Evolutionary conservation across 2,888 invertebrate species (phyloP), one percentile per base, ranked within the genome.

Genomic region (Orchestes rusci): DNA sequence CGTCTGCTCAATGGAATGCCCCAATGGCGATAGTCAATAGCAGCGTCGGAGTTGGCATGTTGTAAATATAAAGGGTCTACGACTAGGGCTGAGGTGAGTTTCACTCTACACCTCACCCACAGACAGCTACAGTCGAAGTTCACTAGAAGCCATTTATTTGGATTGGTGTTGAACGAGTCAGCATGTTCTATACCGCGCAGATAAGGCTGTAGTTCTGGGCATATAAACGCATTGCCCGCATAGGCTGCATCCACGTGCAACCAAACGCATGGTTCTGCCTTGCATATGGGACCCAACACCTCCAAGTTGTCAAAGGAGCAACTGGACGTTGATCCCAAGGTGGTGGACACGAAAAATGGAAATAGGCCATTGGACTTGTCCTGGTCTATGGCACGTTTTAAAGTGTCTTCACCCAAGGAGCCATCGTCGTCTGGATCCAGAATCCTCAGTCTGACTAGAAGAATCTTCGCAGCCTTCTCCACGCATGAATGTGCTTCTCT

Each of bases 231-330:
- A 57, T 81, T 86, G 2, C 92, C 92, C 1, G 87, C 90, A 62
- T 91, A 92, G 1, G 90, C 90, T 1, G 82, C 89, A 64, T 91
- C 90, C 2, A 89, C 85, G 65, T 91, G 91, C 17, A 91, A 72
- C 90, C 91, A 92, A n/a, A 84, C 73, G 39, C 72, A 71, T 0
- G 79, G 73, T 52, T 72, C 68, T 1, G 67, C 68, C 43, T 72
- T 73, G 53, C 82, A 79, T 2, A 89, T 75, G 13, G 82, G 81
- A 2, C 90, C 82, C 41, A 92, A 77, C 68, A 88, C 88, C 0
- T 73, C 70, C 7, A 92, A 70, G 55, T 84, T 82, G 65, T 92
- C 91, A 63, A 90, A 90, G 0, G 89, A 82, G 60, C 87, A 86
- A 45, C 82, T 82, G 0, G 84, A 81, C 0, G 91, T 91, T 2